Evolutionary conservation across 2,888 invertebrate species (phyloP), one percentile per base, ranked within the genome.

Genomic region (Lithophane leautieri): DNA sequence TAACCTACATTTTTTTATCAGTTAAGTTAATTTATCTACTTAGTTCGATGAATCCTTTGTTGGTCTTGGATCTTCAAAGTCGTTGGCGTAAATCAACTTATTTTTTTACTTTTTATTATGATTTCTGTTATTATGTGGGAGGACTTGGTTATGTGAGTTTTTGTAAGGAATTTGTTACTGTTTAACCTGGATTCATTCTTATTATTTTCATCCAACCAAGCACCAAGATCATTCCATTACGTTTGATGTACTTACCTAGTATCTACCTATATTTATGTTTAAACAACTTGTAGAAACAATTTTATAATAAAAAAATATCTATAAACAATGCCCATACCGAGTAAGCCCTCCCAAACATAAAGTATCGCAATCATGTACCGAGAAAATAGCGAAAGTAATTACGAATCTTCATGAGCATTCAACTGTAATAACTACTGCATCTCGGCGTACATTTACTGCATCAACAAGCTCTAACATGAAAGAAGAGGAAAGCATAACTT

Each of bases 111-210:
- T 63, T 60, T 66, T 58, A 63, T 52, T 52, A 58, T 63, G 16
- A 54, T 66, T 28, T 62, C 40, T 58, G 19, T 60, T 79, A 58
- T 6, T 58, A 16, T 44, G 52, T 69, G 34, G 69, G 50, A 25
- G 34, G 28, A 47, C 42, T 70, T 42, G n/a, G 52, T 62, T 69
- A 52, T 60, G 25, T 50, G n/a, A 28, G 22, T 40, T 34, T 56
- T 47, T 25, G n/a, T 56, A 54, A 61, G 50, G 28, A 28, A 9
- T 34, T 50, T 42, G 28, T 42, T 75, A 50, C 58, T 19, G 28
- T 34, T n/a, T 61, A 40, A 16, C 62, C 16, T 74, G n/a, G 22
- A 40, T 28, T 50, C 2, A 40, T 50, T 75, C 6, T 47, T 16
- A 56, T 50, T n/a, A 50, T 42, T 63, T 63, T 28, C 14, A 4